Percentiles rank a stretch among this genome's conserved stretches.
phyloP scores from a whole-genome alignment of 2,888 invertebrate genomes.

The Sarcophaga variegata region DNA sequence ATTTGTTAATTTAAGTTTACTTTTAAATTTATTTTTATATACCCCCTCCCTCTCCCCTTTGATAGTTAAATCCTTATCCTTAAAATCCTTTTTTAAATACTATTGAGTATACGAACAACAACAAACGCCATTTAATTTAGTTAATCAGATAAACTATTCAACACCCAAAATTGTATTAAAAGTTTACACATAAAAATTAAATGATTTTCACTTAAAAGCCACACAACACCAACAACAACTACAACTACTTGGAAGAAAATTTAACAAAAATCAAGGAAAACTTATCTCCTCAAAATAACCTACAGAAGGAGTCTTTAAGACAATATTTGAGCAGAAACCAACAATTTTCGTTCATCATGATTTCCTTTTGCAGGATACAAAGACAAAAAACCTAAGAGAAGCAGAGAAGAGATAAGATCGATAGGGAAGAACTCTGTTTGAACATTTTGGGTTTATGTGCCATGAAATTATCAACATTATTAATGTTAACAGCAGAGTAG shows the following conservation, averaged over 20 bases:
- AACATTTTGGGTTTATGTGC: constrained; percentile 64
- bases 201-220: constrained; percentile 31
- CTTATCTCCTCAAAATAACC: neutral
- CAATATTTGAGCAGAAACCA: neutral
- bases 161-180: constrained; percentile 41
- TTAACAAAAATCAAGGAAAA: neutral
- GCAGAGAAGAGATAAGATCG: constrained; percentile 21
- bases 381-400: neutral
- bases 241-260: neutral
- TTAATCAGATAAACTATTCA: constrained; percentile 42
- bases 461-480: constrained; percentile 68
- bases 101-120: neutral
- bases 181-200: constrained; percentile 47
- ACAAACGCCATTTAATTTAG: constrained; percentile 14
- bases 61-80: neutral
- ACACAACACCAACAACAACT: neutral
- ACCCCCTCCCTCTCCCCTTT: no score
- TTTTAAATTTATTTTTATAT: constrained; percentile 17
- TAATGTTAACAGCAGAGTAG: constrained; percentile 39
- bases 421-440: constrained; percentile 7
- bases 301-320: constrained; percentile 26
- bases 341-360: constrained; percentile 10
- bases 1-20: constrained; percentile 43
- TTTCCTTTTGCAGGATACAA: constrained; percentile 31
- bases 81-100: neutral